A percentile compares a stretch with the other conserved stretches of the same genome.
Evolutionary conservation across 2,888 invertebrate genomes (phyloP).

Genomic region (Cheilosia pagana): DNA sequence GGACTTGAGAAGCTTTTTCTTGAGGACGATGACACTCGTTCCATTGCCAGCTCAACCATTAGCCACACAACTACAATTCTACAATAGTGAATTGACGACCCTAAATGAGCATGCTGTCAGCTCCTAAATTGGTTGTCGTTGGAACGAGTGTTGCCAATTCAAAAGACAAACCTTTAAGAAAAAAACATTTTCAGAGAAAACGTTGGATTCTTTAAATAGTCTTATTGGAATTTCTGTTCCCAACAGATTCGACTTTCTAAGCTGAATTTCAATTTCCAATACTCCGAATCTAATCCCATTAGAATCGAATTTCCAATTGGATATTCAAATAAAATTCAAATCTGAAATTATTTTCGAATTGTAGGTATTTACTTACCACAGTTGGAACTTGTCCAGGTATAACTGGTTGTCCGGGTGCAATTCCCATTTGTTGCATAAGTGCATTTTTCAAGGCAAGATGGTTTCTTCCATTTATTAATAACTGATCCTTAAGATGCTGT

Average conservation of each 20-base stretch:
- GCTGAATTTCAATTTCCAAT: constrained; percentile 27
- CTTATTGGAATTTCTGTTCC: background rate
- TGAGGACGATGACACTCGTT: too few species aligned
- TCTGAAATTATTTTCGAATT: constrained; percentile 2
- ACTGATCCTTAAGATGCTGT: constrained; percentile 99
- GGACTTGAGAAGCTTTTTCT: too few species aligned
- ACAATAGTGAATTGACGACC: too few species aligned
- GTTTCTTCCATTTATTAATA: constrained; percentile 99
- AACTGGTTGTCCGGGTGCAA: constrained; percentile 94
- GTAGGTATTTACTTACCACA: constrained; percentile 88
- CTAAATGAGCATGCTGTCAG: too few species aligned
- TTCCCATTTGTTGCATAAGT: constrained; percentile 97
- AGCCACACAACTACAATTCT: too few species aligned
- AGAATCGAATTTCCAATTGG: constrained; percentile 35
- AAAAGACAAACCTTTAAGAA: too few species aligned
- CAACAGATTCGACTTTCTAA: constrained; percentile 5
- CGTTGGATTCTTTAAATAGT: background rate
- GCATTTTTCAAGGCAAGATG: constrained; percentile 99
- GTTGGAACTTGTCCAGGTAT: constrained; percentile 96
- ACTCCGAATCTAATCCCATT: constrained; percentile 37
- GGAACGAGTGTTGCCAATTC: too few species aligned
- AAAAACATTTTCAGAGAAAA: too few species aligned
- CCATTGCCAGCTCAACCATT: too few species aligned
- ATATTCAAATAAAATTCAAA: constrained; percentile 26
- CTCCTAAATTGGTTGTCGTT: too few species aligned